phyloP scores from a whole-genome alignment of 1,140 invertebrate species.

The Popillia japonica region DNA sequence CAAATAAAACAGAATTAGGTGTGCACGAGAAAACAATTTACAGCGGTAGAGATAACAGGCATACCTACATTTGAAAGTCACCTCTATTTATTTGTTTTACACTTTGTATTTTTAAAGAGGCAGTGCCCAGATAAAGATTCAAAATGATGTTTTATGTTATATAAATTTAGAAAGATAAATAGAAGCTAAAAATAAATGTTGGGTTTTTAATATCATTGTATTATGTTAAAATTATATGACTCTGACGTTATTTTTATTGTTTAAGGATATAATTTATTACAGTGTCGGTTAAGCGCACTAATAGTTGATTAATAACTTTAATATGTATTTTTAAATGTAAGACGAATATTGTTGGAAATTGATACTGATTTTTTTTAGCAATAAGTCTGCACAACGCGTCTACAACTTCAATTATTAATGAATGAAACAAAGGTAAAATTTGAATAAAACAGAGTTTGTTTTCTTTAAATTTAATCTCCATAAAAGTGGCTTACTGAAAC shows the following conservation, averaged over 20 bases:
- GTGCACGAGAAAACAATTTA: neutral
- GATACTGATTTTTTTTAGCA: too few species aligned
- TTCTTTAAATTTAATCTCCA: constrained; percentile 48
- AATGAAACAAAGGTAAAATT: constrained; percentile 11
- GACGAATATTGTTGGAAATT: too few species aligned
- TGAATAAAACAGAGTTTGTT: constrained; percentile 27
- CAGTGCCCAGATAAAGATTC: constrained; percentile 11
- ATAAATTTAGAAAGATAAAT: neutral
- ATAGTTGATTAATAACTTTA: too few species aligned
- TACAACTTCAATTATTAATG: neutral
- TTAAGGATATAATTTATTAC: too few species aligned
- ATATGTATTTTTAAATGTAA: too few species aligned
- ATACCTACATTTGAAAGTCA: constrained; percentile 27
- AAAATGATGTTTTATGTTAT: neutral
- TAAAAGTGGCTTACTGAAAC: constrained; percentile 57
- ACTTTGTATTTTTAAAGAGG: constrained; percentile 36
- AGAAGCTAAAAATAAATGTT: neutral
- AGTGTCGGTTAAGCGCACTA: too few species aligned
- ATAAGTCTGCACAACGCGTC: too few species aligned
- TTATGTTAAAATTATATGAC: too few species aligned
- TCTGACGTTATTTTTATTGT: too few species aligned
- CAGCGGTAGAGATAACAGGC: neutral
- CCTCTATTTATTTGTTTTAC: constrained; percentile 37
- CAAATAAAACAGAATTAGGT: neutral
- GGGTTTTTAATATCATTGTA: too few species aligned